Conservation (phyloP, 2,888 invertebrate genomes). For the Xanthia togata region DNA sequence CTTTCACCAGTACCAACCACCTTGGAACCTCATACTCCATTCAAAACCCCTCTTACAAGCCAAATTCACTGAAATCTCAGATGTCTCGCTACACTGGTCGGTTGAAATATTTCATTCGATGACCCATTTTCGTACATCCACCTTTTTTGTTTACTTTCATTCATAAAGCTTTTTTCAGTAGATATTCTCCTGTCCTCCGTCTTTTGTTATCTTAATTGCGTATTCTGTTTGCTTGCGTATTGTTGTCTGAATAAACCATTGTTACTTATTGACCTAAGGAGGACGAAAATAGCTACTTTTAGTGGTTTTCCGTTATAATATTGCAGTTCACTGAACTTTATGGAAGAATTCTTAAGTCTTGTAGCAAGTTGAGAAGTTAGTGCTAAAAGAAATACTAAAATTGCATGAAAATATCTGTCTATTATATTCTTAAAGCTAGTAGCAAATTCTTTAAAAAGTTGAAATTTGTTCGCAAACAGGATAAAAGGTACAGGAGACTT, state of each 20-base stretch:
- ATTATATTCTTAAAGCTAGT: slow-evolving; percentile 55
- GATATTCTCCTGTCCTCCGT: slow-evolving; percentile 68
- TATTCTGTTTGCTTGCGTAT: slow-evolving; percentile 67
- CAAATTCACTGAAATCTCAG: slow-evolving; percentile 61
- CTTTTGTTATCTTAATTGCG: slow-evolving; percentile 77
- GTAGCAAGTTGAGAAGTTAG: slow-evolving; percentile 8
- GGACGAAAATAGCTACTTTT: slow-evolving; percentile 40
- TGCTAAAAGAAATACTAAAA: slow-evolving; percentile 12
- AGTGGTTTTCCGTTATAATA: slow-evolving; percentile 19
- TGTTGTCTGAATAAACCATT: slow-evolving; percentile 49
- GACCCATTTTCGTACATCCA: slow-evolving; percentile 81
- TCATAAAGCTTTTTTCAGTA: slow-evolving; percentile 72
- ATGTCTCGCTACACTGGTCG: slow-evolving; percentile 71
- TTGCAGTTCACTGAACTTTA: slow-evolving; percentile 8
- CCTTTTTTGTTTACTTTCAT: slow-evolving; percentile 77
- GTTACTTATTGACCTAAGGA: slow-evolving; percentile 46
- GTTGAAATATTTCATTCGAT: slow-evolving; percentile 77
- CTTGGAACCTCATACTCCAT: slow-evolving; percentile 38
- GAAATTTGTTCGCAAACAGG: slow-evolving; percentile 73
- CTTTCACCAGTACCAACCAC: slow-evolving; percentile 58
- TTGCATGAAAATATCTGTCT: slow-evolving; percentile 45
- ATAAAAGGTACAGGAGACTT: slow-evolving; percentile 70
- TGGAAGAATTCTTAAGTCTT: slow-evolving; percentile 3
- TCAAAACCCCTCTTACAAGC: slow-evolving; percentile 32
- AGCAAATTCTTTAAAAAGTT: slow-evolving; percentile 72